A percentile compares a stretch with the other conserved stretches of the same genome.
phyloP scores from a whole-genome alignment of 2,797 vertebrate species.

The Megaceryle alcyon region DNA sequence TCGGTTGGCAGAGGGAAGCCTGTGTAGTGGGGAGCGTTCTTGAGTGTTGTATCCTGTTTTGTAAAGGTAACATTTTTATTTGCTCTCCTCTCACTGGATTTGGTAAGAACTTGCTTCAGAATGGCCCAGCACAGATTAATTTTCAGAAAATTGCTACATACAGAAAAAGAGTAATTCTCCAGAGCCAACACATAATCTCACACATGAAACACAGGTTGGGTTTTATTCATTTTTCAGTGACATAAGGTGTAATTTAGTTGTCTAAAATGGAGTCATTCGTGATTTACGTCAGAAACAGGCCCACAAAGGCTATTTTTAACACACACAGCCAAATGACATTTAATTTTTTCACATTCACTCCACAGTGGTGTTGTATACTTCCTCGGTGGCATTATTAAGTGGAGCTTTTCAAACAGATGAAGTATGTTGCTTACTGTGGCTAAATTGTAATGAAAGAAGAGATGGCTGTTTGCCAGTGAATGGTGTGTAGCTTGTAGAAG shows the following conservation, averaged over 20 bases:
- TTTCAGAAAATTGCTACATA: slow-evolving; percentile 35
- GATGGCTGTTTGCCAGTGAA: slow-evolving; percentile 68
- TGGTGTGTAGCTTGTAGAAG: slow-evolving; percentile 71
- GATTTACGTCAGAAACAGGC: slow-evolving; percentile 3
- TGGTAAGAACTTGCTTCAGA: neutral
- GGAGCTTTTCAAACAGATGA: slow-evolving; percentile 51
- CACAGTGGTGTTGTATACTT: neutral
- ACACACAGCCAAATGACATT: neutral
- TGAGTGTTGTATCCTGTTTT: neutral
- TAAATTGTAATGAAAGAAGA: slow-evolving; percentile 61
- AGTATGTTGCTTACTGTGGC: slow-evolving; percentile 47
- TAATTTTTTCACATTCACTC: slow-evolving; percentile 44
- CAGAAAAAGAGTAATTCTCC: slow-evolving; percentile 22
- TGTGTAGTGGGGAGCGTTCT: neutral
- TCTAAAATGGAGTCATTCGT: slow-evolving; percentile 26
- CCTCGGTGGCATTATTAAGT: slow-evolving; percentile 48
- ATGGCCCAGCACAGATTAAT: neutral
- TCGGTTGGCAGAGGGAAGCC: neutral
- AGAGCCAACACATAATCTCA: slow-evolving; percentile 49
- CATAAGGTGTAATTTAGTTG: slow-evolving; percentile 56
- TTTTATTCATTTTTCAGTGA: slow-evolving; percentile 42
- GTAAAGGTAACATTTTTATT: neutral
- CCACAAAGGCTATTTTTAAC: slow-evolving; percentile 56
- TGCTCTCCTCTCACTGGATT: neutral
- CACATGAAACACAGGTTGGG: neutral